These are phyloP conservation scores for Eulacestoma nigropectus DNA, from an alignment of 2,113 vertebrate genomes.

Conservation along the genomic window DNA sequence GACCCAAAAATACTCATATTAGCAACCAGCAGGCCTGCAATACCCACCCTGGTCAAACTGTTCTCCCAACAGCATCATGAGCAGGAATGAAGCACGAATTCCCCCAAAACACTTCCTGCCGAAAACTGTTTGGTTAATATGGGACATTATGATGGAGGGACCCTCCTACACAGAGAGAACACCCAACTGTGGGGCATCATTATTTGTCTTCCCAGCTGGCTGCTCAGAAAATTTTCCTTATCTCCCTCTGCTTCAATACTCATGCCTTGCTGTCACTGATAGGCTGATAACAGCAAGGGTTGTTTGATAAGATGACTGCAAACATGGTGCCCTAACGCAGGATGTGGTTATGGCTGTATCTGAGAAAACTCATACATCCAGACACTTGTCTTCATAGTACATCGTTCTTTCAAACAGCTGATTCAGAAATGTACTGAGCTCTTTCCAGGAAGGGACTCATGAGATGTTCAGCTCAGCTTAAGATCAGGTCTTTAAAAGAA, in stretches of 20 bases:
- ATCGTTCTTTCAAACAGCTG: neutral
- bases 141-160: neutral
- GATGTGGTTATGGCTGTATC: neutral
- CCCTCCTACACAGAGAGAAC: neutral
- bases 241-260: neutral
- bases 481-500: neutral
- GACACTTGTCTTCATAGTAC: neutral
- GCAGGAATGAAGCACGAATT: neutral
- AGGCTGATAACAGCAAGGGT: neutral
- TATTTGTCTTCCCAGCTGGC: neutral
- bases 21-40: neutral
- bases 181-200: neutral
- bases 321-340: neutral
- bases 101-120: neutral
- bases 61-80: rapidly evolving
- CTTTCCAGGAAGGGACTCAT: neutral
- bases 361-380: neutral
- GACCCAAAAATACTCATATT: neutral
- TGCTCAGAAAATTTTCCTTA: neutral
- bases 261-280: neutral
- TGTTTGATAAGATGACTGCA: neutral
- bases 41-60: neutral
- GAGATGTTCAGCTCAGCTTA: neutral
- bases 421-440: neutral
- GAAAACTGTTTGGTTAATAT: neutral